Evolutionary conservation across 2,797 vertebrate genomes (phyloP).

Genomic region (Erethizon dorsatum): DNA sequence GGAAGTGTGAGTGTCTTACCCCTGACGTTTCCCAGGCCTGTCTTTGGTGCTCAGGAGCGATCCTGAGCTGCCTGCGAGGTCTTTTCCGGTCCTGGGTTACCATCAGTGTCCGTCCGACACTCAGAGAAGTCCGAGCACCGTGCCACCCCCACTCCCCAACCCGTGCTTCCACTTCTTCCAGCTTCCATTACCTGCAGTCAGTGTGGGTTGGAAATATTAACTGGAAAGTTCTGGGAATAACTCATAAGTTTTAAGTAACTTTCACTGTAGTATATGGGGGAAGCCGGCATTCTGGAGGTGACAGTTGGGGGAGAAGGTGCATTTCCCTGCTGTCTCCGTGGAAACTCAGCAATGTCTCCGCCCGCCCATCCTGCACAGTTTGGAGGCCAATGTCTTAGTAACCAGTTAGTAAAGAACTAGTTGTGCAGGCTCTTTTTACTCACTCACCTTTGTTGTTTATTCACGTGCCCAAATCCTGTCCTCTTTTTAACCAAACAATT

Average conservation of each 20-base stretch:
- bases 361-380: neutral
- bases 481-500: neutral
- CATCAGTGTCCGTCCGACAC: neutral
- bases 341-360: neutral
- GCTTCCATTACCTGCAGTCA: neutral
- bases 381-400: neutral
- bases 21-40: neutral
- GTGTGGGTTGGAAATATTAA: neutral
- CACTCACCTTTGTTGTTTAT: neutral
- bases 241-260: neutral
- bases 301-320: neutral
- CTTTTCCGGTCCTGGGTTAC: neutral
- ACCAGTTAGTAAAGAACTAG: neutral
- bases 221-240: neutral
- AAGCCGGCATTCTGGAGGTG: neutral
- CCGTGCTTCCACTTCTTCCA: too few relatives aligned
- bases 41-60: neutral
- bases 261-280: neutral
- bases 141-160: fast-evolving
- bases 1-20: neutral
- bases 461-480: neutral
- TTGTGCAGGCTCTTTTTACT: neutral
- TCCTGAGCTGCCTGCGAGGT: neutral
- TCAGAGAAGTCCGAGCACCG: neutral
- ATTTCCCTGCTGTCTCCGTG: neutral